Conservation (phyloP, 1,140 invertebrate genomes). For the Drepana arcuata region DNA sequence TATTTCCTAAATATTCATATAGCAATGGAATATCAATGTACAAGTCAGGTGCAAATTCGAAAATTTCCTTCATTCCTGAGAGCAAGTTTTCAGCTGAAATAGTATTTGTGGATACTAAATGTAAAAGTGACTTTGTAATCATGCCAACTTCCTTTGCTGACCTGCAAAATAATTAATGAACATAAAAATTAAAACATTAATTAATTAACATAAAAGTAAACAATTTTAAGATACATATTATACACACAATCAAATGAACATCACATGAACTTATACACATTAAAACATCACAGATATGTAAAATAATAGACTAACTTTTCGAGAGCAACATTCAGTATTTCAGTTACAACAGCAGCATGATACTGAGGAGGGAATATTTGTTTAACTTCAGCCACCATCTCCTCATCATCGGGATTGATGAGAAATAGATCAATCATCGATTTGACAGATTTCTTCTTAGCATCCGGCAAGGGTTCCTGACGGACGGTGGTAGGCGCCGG, state of each 20-base stretch:
- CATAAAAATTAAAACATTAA: background rate
- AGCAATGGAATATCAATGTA: conserved; percentile 62
- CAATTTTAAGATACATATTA: too few species aligned
- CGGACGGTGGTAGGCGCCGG: conserved; percentile 10
- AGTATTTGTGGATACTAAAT: conserved; percentile 34
- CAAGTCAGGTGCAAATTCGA: conserved; percentile 47
- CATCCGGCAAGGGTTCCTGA: conserved; percentile 35
- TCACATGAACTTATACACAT: too few species aligned
- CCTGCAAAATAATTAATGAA: conserved; percentile 21
- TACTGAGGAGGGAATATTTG: conserved; percentile 29
- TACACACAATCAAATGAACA: too few species aligned
- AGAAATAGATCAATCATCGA: conserved; percentile 33
- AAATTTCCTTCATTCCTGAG: conserved; percentile 39
- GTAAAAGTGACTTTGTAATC: conserved; percentile 33
- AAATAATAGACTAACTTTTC: conserved; percentile 35
- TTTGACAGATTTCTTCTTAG: conserved; percentile 37
- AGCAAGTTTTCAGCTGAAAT: conserved; percentile 44
- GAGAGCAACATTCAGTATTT: conserved; percentile 43
- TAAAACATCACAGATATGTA: too few species aligned
- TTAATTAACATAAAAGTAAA: background rate
- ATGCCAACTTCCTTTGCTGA: conserved; percentile 33
- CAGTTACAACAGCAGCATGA: conserved; percentile 42
- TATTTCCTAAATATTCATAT: conserved; percentile 49
- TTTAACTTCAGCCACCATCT: conserved; percentile 34
- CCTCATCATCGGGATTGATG: conserved; percentile 35